Base-by-base conservation (phyloP, 2,113 vertebrate genomes). In the Cariama cristata region DNA sequence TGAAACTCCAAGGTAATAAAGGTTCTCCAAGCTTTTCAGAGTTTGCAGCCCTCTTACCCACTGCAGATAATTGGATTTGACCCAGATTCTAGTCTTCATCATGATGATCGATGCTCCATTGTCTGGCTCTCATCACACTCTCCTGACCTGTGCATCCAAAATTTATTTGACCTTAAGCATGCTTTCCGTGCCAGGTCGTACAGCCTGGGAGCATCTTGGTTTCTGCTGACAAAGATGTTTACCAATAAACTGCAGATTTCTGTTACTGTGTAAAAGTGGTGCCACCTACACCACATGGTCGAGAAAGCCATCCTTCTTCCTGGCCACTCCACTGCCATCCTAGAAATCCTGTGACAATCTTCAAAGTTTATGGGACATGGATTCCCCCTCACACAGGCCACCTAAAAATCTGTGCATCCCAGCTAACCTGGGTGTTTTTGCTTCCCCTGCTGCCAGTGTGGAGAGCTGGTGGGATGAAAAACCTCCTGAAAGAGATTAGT, bases 41-140 rank as follows among this genome's bases (percentile, higher is more conserved):
- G 22, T 28, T 58, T 91, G 30, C 35, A 72, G 72, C 35, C 66
- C 45, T 93, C 56, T 94, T 95, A 95, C 38, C 26, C 47, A 60
- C n/a, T 44, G 8, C 8, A 59, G 19, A 71, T 88, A 88, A 97
- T 91, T 93, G 87, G 30, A 93, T 97, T 89, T 88, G 86, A 97
- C 68, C 73, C 80, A 94, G 47, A 86, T 79, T 93, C 33, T 80
- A 3, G 9, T 95, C 80, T 86, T 95, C 75, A 93, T 30, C 58
- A 63, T 28, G 60, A 33, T 97, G 96, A 98, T 82, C 56, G 90
- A 96, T 96, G 93, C 23, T 84, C 58, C 28, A 5, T n/a, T 97
- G 72, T 87, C 86, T 84, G 18, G 20, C 30, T 50, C 63, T 91
- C 30, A 60, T 93, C 50, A 50, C 67, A 81, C n/a, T 86, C 45